phyloP scores from a whole-genome alignment of 2,797 vertebrate genomes.

The Pseudotriccus pelzelni region DNA sequence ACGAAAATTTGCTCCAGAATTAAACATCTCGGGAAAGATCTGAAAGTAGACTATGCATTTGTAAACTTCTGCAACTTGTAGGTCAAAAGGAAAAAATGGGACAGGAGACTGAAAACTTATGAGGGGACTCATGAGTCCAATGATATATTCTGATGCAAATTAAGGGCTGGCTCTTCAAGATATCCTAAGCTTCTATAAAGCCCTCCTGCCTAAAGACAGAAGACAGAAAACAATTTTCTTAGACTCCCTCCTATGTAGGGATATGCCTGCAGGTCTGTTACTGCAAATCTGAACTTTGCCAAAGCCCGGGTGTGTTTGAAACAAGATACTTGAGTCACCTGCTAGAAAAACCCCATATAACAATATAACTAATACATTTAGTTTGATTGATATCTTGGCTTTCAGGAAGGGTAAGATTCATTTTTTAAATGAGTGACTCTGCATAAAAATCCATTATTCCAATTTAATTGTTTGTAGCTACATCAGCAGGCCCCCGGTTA shows the following conservation, averaged over 20 bases:
- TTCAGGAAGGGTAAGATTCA: background rate
- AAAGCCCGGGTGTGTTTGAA: background rate
- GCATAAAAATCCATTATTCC: background rate
- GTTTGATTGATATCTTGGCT: background rate
- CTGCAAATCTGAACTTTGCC: background rate
- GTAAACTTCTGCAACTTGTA: background rate
- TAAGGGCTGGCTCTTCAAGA: background rate
- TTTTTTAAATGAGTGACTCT: background rate
- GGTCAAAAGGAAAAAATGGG: background rate
- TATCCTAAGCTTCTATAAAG: background rate
- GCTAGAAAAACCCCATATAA: background rate
- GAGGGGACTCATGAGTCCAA: background rate
- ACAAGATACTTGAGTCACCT: background rate
- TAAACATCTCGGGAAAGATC: background rate
- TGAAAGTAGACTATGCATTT: background rate
- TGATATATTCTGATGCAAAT: background rate
- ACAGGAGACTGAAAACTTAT: background rate
- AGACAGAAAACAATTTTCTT: background rate
- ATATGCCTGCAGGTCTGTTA: background rate
- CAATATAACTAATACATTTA: background rate
- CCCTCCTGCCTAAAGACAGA: background rate
- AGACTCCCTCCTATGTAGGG: background rate
- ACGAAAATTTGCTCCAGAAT: background rate
- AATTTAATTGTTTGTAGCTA: background rate
- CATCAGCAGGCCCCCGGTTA: background rate